Conservation (phyloP, 2,113 vertebrate species). For the Perca flavescens region DNA sequence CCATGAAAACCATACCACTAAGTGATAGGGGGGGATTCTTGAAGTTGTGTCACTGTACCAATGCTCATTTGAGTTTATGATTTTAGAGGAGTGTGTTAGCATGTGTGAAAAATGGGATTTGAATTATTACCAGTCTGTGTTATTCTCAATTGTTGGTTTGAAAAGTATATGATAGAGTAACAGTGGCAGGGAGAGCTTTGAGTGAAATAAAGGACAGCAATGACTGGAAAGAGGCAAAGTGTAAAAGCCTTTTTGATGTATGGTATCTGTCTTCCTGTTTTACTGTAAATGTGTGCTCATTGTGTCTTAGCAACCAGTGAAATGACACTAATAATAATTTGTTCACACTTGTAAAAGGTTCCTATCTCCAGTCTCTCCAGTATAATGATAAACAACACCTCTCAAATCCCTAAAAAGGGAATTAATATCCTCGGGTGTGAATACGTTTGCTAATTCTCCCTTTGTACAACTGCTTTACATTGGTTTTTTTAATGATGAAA, state of each 20-base stretch:
- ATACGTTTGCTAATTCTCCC: conserved; percentile 10
- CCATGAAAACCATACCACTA: neutral
- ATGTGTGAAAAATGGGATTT: neutral
- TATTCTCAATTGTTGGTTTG: neutral
- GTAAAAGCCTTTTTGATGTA: conserved; percentile 41
- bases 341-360: conserved; percentile 35
- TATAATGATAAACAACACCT: conserved; percentile 56
- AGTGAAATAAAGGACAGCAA: conserved; percentile 20
- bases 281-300: conserved; percentile 35
- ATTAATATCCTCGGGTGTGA: conserved; percentile 28
- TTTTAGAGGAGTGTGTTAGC: neutral
- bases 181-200: conserved; percentile 29
- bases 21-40: neutral
- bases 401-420: conserved; percentile 49
- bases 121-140: neutral
- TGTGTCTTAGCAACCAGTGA: conserved; percentile 59
- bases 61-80: neutral
- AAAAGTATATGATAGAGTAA: conserved; percentile 13
- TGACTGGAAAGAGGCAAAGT: conserved; percentile 16
- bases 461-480: conserved; percentile 16
- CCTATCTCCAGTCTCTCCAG: conserved; percentile 59
- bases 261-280: conserved; percentile 55
- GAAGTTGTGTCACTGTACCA: neutral
- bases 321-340: conserved; percentile 35
- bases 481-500: conserved; percentile 10